These are phyloP conservation scores for Sylvilagus floridanus DNA, from an alignment of 2,797 vertebrate species.

Conservation along the genomic window DNA sequence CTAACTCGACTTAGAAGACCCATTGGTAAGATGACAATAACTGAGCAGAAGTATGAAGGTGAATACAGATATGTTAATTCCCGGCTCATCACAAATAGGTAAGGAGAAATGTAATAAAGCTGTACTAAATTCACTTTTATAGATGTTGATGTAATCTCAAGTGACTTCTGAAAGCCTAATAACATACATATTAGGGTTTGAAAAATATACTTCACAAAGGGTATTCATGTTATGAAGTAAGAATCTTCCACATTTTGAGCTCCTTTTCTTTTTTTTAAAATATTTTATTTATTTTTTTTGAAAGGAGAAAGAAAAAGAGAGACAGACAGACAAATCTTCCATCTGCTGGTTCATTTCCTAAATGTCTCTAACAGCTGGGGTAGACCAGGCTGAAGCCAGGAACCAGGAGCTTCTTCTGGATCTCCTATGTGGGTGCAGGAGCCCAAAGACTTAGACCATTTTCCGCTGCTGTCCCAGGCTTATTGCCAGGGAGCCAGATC, in stretches of 20 bases:
- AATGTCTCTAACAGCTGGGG: no score
- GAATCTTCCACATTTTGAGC: background rate
- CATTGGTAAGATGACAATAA: conserved; percentile 98
- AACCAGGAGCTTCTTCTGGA: no score
- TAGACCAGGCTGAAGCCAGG: no score
- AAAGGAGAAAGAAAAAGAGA: no score
- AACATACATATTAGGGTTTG: background rate
- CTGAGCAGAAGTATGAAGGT: conserved; percentile 97
- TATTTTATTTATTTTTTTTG: no score
- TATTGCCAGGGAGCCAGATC: no score
- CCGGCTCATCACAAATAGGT: conserved; percentile 99
- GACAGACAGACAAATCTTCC: no score
- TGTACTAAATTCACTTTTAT: background rate
- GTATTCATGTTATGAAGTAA: conserved; percentile 40
- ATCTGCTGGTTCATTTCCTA: no score
- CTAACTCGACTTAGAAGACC: conserved; percentile 96
- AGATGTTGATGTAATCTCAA: conserved; percentile 7
- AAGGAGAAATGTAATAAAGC: conserved; percentile 16
- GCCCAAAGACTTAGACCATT: no score
- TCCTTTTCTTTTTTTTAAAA: no score
- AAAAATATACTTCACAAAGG: background rate
- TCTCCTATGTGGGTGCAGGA: no score
- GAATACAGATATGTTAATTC: conserved; percentile 99
- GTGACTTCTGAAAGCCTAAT: background rate
- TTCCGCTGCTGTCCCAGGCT: no score